Percentiles rank a stretch among this genome's conserved stretches.
These are phyloP conservation scores for Chesias legatella DNA, from an alignment of 2,888 invertebrate genomes.

Conservation along the genomic window DNA sequence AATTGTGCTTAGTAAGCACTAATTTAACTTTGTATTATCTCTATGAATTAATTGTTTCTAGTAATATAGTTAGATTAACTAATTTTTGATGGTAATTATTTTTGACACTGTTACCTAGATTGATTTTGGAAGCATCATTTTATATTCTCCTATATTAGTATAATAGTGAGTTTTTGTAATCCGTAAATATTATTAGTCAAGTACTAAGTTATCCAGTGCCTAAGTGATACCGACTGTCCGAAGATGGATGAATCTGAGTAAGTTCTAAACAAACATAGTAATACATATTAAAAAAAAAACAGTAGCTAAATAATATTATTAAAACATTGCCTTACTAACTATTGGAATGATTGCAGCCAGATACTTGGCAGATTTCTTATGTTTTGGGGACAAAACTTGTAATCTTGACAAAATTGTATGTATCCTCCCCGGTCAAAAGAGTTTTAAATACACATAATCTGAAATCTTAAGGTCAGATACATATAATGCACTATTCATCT, in stretches of 20 bases:
- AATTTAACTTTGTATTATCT: constrained; percentile 20
- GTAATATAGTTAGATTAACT: no score
- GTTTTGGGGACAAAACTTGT: constrained; percentile 40
- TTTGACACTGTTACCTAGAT: no score
- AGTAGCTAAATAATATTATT: not conserved
- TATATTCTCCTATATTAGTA: not conserved
- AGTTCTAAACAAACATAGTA: constrained; percentile 7
- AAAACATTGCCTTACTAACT: constrained; percentile 6
- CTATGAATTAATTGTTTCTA: no score
- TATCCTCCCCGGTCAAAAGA: no score
- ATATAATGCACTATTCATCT: no score
- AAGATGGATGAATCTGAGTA: constrained; percentile 22
- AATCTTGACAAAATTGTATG: no score
- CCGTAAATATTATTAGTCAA: not conserved
- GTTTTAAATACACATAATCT: no score
- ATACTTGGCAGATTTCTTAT: constrained; percentile 18
- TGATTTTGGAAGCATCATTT: no score
- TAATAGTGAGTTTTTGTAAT: not conserved
- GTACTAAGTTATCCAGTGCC: constrained; percentile 4
- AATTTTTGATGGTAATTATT: no score
- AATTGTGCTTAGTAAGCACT: constrained; percentile 42
- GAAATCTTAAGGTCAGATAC: no score
- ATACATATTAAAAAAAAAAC: not conserved
- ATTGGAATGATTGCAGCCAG: constrained; percentile 7
- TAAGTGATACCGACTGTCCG: constrained; percentile 13